Conservation (phyloP, 2,113 vertebrate genomes). For the Psittacara wagleri region DNA sequence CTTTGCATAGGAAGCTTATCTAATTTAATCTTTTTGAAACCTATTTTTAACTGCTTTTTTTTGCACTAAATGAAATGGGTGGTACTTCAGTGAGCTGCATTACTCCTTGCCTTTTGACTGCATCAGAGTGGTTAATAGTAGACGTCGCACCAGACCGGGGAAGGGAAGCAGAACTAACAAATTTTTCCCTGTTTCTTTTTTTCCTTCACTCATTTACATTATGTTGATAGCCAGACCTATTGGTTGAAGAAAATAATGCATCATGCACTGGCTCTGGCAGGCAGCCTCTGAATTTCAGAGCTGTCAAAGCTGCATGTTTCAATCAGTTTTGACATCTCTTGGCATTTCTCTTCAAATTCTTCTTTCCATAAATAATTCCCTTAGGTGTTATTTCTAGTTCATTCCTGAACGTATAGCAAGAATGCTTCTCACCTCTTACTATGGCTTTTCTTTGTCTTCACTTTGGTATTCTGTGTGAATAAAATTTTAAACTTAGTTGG, state of each 20-base stretch:
- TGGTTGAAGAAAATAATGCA: slow-evolving; percentile 24
- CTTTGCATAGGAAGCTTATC: not conserved
- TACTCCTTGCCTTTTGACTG: not conserved
- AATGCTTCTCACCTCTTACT: not conserved
- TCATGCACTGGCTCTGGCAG: slow-evolving; percentile 50
- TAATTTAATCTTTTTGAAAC: not conserved
- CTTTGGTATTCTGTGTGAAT: not conserved
- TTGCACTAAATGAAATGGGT: not conserved
- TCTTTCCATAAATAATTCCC: slow-evolving; percentile 72
- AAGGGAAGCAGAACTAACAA: not conserved
- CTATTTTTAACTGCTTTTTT: not conserved
- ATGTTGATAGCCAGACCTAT: not conserved
- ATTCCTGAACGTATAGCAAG: not conserved
- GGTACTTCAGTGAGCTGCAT: not conserved
- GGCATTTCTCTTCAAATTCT: slow-evolving; percentile 63
- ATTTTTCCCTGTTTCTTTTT: not conserved
- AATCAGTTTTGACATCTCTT: slow-evolving; percentile 72
- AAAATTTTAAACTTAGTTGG: not conserved
- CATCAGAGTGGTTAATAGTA: not conserved
- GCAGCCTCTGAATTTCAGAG: slow-evolving; percentile 60
- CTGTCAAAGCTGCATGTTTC: slow-evolving; percentile 68
- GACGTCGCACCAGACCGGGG: not conserved
- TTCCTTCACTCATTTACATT: not conserved
- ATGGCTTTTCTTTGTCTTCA: not conserved
- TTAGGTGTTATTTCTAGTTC: slow-evolving; percentile 47